Evolutionary conservation across 2,888 invertebrate genomes (phyloP).

Genomic region (Laspeyria flexula): DNA sequence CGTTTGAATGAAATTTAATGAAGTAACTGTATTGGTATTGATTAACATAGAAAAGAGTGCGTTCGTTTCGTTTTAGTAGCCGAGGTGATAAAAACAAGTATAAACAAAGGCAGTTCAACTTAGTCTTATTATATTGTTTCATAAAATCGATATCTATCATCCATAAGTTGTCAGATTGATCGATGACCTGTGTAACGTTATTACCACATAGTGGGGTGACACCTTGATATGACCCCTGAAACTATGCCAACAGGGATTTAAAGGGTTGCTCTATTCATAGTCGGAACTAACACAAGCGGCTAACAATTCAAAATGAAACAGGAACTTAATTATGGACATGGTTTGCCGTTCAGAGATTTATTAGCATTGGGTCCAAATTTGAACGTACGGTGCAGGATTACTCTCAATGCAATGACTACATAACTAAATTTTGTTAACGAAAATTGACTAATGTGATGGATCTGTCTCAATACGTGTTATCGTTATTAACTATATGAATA

Average conservation of each 20-base stretch:
- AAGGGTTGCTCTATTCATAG: constrained; percentile 1
- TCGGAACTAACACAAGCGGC: neutral
- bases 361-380: constrained; percentile 7
- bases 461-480: neutral
- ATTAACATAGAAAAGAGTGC: too few relatives aligned
- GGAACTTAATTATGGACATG: constrained; percentile 9
- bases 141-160: neutral
- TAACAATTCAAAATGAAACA: constrained; percentile 10
- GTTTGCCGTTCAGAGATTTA: constrained; percentile 6
- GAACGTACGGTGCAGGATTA: constrained; percentile 27
- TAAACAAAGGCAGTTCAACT: neutral
- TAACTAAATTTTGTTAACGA: constrained; percentile 25
- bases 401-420: constrained; percentile 30
- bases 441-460: constrained; percentile 16
- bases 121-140: neutral
- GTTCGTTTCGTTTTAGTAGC: too few relatives aligned
- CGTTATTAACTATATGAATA: too few relatives aligned
- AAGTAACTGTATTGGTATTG: too few relatives aligned
- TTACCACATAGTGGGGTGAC: constrained; percentile 1
- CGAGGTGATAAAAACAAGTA: too few relatives aligned
- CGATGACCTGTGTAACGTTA: constrained; percentile 2
- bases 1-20: too few relatives aligned
- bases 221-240: neutral
- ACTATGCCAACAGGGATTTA: neutral
- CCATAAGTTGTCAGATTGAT: neutral